Conservation (phyloP, 2,888 invertebrate species). For the Drosophila robusta region DNA sequence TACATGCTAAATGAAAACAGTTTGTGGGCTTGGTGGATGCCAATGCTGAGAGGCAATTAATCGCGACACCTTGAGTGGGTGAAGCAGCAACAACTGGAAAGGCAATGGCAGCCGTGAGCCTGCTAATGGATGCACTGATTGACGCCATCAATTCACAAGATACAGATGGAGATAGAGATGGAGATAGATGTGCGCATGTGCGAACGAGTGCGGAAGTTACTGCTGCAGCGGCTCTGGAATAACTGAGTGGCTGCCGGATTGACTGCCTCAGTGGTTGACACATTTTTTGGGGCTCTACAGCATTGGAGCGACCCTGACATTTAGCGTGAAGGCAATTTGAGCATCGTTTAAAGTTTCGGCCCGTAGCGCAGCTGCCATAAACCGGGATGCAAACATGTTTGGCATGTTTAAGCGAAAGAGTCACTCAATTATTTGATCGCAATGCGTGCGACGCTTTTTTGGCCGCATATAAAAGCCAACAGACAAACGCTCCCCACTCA, state of each 20-base stretch:
- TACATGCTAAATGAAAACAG: conserved; percentile 73
- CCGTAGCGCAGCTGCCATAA: conserved; percentile 62
- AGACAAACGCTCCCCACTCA: conserved; percentile 36
- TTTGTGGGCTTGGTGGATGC: conserved; percentile 69
- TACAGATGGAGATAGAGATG: not conserved
- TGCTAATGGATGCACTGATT: conserved; percentile 60
- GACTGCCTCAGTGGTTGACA: conserved; percentile 50
- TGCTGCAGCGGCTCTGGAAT: conserved; percentile 31
- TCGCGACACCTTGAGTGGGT: conserved; percentile 67
- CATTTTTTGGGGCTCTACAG: conserved; percentile 32
- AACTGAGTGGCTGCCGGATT: conserved; percentile 14
- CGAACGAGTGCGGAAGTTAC: conserved; percentile 33
- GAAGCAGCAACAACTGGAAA: conserved; percentile 38
- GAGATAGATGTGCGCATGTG: not conserved
- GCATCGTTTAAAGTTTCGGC: conserved; percentile 52
- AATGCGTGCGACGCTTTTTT: conserved; percentile 26
- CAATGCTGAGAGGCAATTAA: conserved; percentile 57
- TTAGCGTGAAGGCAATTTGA: conserved; percentile 59
- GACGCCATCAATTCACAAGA: conserved; percentile 60
- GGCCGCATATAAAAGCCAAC: conserved; percentile 75
- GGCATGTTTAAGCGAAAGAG: conserved; percentile 74
- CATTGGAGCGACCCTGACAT: conserved; percentile 76
- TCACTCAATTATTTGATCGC: conserved; percentile 36
- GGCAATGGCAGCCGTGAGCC: conserved; percentile 28
- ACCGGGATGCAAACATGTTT: conserved; percentile 83